phyloP scores from a whole-genome alignment of 1,140 invertebrate genomes.

The Drosophila prosaltans region DNA sequence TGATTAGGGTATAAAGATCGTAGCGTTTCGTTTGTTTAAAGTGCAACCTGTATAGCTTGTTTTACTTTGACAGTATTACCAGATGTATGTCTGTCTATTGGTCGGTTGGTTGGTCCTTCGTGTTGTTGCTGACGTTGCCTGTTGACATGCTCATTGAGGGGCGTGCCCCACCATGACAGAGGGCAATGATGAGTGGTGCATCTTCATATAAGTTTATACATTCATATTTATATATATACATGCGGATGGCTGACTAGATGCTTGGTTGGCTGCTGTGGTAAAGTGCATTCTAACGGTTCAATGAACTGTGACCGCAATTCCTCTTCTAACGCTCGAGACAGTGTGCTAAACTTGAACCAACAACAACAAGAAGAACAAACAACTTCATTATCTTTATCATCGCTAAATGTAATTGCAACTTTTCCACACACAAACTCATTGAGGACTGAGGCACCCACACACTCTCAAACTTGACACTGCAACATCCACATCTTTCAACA shows the following conservation, averaged over 20 bases:
- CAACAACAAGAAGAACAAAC: slow-evolving; percentile 25
- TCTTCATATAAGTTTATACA: not conserved
- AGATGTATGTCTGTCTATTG: not conserved
- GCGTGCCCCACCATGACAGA: not conserved
- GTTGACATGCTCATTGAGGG: slow-evolving; percentile 4
- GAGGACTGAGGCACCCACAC: not conserved
- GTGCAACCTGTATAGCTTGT: too few species aligned
- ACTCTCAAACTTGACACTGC: slow-evolving; percentile 21
- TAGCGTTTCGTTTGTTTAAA: too few species aligned
- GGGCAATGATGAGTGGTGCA: not conserved
- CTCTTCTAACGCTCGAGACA: not conserved
- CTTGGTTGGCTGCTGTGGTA: slow-evolving; percentile 8
- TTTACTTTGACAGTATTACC: too few species aligned
- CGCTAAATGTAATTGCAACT: slow-evolving; percentile 56
- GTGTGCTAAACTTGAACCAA: slow-evolving; percentile 11
- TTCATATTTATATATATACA: slow-evolving; percentile 5
- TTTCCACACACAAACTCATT: slow-evolving; percentile 25
- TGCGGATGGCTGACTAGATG: not conserved
- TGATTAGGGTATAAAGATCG: too few species aligned
- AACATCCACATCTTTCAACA: slow-evolving; percentile 10
- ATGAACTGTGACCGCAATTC: slow-evolving; percentile 70
- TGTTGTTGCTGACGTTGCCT: not conserved
- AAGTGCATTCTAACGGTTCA: slow-evolving; percentile 67
- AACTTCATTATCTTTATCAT: slow-evolving; percentile 50
- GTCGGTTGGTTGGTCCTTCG: not conserved